These are phyloP conservation scores for Zosterops lateralis DNA, from an alignment of 2,113 vertebrate species.

Conservation along the genomic window DNA sequence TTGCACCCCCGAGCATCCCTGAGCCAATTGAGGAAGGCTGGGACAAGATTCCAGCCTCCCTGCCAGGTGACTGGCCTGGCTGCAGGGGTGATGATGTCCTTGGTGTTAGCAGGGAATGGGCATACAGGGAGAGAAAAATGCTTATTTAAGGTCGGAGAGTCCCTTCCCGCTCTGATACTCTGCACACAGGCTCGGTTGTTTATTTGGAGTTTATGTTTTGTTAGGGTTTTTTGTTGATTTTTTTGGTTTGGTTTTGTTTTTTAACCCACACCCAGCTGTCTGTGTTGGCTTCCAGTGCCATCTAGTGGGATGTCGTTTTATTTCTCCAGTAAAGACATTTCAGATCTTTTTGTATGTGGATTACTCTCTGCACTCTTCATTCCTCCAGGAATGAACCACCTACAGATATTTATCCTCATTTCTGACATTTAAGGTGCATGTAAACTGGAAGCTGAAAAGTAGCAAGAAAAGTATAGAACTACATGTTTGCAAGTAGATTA, in stretches of 20 bases:
- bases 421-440: accelerated
- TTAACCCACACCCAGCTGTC: accelerated
- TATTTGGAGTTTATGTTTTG: accelerated
- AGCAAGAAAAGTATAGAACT: background rate
- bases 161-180: accelerated
- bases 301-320: background rate
- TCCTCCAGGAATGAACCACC: background rate
- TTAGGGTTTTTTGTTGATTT: no score
- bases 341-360: accelerated
- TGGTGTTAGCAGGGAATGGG: background rate
- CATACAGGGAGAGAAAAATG: background rate
- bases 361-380: background rate
- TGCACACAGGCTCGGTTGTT: accelerated
- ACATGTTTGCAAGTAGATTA: background rate
- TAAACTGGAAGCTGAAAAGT: background rate
- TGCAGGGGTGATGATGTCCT: background rate
- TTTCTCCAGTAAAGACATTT: background rate
- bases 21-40: no score
- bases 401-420: background rate
- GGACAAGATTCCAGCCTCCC: background rate
- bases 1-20: background rate
- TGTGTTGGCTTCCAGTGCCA: slow-evolving; percentile 26
- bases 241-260: no score
- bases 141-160: background rate
- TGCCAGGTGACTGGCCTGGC: background rate